These are phyloP conservation scores for Schizaphis graminum DNA, from an alignment of 2,888 invertebrate genomes.

Conservation along the genomic window DNA sequence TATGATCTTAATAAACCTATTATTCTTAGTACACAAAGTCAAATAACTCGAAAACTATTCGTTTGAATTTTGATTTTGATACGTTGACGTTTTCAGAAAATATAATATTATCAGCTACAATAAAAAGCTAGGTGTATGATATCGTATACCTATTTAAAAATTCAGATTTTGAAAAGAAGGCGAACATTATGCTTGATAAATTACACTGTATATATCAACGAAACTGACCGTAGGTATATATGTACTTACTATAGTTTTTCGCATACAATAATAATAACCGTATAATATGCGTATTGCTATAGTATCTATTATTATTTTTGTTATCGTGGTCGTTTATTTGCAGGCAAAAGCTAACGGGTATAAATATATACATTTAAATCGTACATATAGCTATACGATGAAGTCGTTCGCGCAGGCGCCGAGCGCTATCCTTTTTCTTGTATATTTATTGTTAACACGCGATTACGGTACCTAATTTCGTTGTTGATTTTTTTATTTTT, in stretches of 20 bases:
- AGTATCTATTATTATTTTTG: neutral
- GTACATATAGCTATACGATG: neutral
- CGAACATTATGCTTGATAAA: too few species aligned
- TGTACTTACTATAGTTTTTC: neutral
- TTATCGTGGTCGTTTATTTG: constrained; percentile 1
- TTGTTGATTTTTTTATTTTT: constrained; percentile 47
- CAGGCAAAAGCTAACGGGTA: neutral
- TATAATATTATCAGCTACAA: too few species aligned
- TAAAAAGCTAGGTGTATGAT: too few species aligned
- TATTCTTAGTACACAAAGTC: too few species aligned
- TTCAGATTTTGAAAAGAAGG: too few species aligned
- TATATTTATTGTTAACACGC: constrained; percentile 41
- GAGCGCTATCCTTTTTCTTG: neutral
- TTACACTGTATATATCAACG: neutral
- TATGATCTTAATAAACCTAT: too few species aligned
- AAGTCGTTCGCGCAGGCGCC: neutral
- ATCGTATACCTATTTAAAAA: too few species aligned
- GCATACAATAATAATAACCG: constrained; percentile 1
- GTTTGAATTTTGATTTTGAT: too few species aligned
- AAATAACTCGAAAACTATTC: too few species aligned
- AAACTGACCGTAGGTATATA: neutral
- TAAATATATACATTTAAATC: neutral
- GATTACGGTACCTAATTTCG: constrained; percentile 29
- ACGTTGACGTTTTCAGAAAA: too few species aligned
- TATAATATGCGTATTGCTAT: neutral